Conservation (phyloP, 2,113 vertebrate genomes). For the Charadrius vociferus region DNA sequence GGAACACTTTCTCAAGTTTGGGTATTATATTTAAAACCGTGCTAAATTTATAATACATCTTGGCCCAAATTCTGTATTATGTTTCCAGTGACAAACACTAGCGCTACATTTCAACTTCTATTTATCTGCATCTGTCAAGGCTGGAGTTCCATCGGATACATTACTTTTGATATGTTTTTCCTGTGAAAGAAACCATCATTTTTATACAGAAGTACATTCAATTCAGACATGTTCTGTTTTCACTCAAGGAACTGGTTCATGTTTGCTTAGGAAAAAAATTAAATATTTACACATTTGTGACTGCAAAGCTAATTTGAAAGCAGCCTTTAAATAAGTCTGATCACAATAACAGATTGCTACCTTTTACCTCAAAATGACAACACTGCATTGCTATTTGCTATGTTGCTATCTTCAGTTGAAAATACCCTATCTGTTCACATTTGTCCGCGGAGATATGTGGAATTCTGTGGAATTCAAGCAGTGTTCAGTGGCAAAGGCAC, state of each 20-base stretch:
- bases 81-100: not conserved
- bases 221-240: conserved; percentile 12
- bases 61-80: not conserved
- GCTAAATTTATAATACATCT: not conserved
- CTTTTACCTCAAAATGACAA: not conserved
- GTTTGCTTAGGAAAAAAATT: not conserved
- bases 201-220: not conserved
- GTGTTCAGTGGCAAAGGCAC: not conserved
- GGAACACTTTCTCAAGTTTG: not conserved
- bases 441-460: not conserved
- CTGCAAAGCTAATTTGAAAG: not conserved
- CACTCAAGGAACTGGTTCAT: not conserved
- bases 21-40: not conserved
- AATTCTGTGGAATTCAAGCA: not conserved
- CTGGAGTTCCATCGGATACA: not conserved
- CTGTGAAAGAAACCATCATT: conserved; percentile 4
- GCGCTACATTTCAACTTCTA: not conserved
- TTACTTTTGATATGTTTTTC: conserved; percentile 12
- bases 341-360: not conserved
- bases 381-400: not conserved
- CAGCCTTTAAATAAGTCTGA: conserved; percentile 5
- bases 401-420: not conserved
- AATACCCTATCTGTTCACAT: not conserved
- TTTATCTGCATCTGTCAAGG: not conserved
- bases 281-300: conserved; percentile 22